Percentiles rank a stretch among this genome's conserved stretches.
Conservation (phyloP, 2,113 vertebrate species). For the Rhinopomastus cyanomelas region DNA sequence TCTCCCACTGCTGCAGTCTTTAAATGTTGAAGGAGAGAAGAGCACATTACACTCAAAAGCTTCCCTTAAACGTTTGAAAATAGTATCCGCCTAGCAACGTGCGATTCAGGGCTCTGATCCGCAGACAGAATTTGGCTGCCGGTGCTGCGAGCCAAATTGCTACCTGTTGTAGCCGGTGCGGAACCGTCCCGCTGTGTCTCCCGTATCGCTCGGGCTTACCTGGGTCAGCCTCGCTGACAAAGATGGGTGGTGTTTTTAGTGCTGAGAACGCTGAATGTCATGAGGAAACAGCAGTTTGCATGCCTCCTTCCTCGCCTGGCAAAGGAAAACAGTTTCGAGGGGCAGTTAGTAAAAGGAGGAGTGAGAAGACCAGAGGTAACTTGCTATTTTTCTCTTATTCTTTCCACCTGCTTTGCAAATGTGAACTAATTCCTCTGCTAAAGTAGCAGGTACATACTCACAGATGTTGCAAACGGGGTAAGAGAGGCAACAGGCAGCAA, state of each 20-base stretch:
- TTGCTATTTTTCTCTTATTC: not conserved
- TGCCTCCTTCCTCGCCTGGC: not conserved
- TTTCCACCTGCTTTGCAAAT: slow-evolving; percentile 14
- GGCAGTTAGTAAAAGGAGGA: not conserved
- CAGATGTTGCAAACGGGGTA: not conserved
- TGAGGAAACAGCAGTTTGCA: not conserved
- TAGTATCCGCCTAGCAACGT: not conserved
- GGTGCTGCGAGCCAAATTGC: slow-evolving; percentile 22
- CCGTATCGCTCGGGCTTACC: not conserved
- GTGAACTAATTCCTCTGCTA: slow-evolving; percentile 41
- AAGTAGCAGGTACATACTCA: slow-evolving; percentile 42
- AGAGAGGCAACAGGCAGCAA: slow-evolving; percentile 27
- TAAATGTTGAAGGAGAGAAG: slow-evolving; percentile 70
- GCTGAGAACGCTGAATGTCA: not conserved
- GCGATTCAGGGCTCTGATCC: not conserved
- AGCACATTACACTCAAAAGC: slow-evolving; percentile 60
- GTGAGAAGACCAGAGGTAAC: not conserved
- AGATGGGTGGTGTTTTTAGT: not conserved
- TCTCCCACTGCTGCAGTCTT: slow-evolving; percentile 62
- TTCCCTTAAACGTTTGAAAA: slow-evolving; percentile 63
- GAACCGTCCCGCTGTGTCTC: not conserved
- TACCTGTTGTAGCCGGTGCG: slow-evolving; percentile 1
- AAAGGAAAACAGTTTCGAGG: not conserved
- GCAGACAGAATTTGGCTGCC: not conserved
- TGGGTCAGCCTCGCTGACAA: not conserved